phyloP scores from a whole-genome alignment of 2,113 vertebrate genomes.

The Bujurquina vittata region DNA sequence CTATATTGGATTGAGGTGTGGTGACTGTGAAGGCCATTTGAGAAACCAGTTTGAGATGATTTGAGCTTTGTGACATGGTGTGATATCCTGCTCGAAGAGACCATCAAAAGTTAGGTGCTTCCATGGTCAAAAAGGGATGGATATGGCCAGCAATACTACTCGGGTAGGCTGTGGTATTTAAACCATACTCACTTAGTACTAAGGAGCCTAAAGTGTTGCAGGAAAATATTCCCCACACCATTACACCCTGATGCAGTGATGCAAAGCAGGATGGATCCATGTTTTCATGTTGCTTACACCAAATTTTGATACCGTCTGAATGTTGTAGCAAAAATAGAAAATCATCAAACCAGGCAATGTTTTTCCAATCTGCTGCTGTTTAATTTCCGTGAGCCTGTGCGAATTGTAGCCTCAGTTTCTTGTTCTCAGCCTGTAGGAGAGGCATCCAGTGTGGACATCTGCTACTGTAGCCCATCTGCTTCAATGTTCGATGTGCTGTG shows the following conservation, averaged over 20 bases:
- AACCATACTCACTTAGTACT: neutral
- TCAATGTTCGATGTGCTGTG: neutral
- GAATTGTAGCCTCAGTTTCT: neutral
- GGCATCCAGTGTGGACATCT: neutral
- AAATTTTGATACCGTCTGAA: neutral
- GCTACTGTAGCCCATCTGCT: neutral
- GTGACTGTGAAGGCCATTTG: too few species aligned
- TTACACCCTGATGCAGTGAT: neutral
- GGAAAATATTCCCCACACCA: neutral
- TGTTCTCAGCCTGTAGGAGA: neutral
- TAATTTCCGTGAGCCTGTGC: neutral
- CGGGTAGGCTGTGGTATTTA: neutral
- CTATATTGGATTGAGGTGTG: too few species aligned
- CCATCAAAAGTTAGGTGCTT: neutral
- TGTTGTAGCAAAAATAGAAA: neutral
- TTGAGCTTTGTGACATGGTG: too few species aligned
- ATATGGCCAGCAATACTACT: neutral
- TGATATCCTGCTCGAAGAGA: neutral
- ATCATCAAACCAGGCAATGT: neutral
- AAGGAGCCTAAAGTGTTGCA: neutral
- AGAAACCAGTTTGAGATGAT: too few species aligned
- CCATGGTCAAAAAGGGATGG: too few species aligned
- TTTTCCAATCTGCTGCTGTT: neutral
- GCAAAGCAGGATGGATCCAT: neutral
- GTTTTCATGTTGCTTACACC: neutral